Conservation (phyloP, 2,888 invertebrate species). For the Ochropleura leucogaster region DNA sequence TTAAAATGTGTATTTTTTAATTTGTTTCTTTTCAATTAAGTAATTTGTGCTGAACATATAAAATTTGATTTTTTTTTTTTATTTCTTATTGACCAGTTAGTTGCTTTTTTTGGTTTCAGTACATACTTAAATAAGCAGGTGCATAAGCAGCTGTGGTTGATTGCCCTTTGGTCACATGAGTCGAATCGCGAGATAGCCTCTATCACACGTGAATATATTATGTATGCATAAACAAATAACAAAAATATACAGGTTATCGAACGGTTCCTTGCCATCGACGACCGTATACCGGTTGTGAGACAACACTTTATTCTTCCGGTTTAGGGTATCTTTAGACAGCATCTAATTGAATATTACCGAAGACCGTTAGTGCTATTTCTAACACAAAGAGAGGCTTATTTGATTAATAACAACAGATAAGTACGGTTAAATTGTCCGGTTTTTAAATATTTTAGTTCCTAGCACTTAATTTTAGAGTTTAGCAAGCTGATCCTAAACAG, state of each 20-base stretch:
- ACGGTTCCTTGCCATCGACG: constrained; percentile 61
- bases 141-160: background rate
- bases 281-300: constrained; percentile 72
- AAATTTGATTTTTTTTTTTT: background rate
- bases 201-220: constrained; percentile 1
- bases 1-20: background rate
- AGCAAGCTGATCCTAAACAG: background rate
- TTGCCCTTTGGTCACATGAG: background rate
- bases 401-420: constrained; percentile 13
- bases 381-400: constrained; percentile 29
- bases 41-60: background rate
- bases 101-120: background rate
- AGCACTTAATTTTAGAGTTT: background rate
- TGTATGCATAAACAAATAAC: constrained; percentile 16
- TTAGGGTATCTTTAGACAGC: constrained; percentile 52
- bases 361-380: constrained; percentile 65
- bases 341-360: constrained; percentile 52
- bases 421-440: constrained; percentile 30
- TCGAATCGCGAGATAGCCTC: background rate
- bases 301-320: constrained; percentile 69
- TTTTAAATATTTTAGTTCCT: constrained; percentile 1
- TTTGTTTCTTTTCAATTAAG: constrained; percentile 20
- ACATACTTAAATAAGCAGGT: background rate
- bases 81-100: background rate
- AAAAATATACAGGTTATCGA: constrained; percentile 41